Conservation (phyloP, 92 coral and sea anemone species). For the Parazoanthus atlanticus region DNA sequence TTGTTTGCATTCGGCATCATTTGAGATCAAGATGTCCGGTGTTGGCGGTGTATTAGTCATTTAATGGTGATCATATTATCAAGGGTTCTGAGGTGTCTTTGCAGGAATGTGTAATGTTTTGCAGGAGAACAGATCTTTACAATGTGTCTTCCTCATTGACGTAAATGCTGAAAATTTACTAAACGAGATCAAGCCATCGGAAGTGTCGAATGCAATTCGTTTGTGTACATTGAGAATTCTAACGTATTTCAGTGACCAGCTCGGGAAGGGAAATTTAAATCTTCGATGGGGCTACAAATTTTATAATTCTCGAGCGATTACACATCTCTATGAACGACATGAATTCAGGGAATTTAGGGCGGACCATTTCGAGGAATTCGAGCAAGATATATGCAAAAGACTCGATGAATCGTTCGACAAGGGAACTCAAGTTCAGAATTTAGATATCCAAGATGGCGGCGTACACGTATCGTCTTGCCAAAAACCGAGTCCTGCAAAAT, state of each 20-base stretch:
- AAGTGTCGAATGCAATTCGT: constrained; percentile 69
- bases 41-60: background rate
- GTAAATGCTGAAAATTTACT: constrained; percentile 42
- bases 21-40: background rate
- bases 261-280: constrained; percentile 31
- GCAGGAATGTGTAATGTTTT: constrained; percentile 45
- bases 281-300: constrained; percentile 94
- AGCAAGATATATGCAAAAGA: constrained; percentile 59
- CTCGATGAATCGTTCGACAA: constrained; percentile 61
- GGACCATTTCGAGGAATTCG: constrained; percentile 81
- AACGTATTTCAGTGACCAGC: constrained; percentile 66
- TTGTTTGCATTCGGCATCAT: constrained; percentile 33
- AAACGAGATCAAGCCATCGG: constrained; percentile 38
- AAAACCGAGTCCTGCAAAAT: constrained; percentile 64
- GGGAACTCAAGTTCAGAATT: constrained; percentile 31
- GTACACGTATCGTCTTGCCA: constrained; percentile 35
- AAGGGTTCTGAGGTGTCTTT: constrained; percentile 14
- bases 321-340: constrained; percentile 78
- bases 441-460: constrained; percentile 12
- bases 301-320: constrained; percentile 79
- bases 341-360: constrained; percentile 78
- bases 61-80: background rate
- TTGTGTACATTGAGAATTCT: constrained; percentile 79
- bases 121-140: constrained; percentile 40
- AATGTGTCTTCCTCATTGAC: constrained; percentile 64